phyloP scores from a whole-genome alignment of 2,113 vertebrate species.

The Suricata suricatta region DNA sequence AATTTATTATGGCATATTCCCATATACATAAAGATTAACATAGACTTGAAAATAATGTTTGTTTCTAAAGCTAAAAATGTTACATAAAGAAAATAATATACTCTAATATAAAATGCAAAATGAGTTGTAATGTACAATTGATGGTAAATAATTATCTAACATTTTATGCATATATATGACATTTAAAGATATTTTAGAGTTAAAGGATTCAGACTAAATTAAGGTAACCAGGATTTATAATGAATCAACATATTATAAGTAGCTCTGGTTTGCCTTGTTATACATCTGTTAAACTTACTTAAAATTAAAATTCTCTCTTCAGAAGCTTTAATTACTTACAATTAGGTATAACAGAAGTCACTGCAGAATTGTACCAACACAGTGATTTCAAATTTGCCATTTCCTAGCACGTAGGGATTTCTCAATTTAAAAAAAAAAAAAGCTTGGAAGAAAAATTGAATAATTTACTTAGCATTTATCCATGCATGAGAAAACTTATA shows the following conservation, averaged over 20 bases:
- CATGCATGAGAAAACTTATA: slow-evolving; percentile 8
- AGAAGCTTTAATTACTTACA: neutral
- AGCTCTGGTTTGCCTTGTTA: neutral
- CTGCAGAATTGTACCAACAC: neutral
- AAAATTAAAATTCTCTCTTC: slow-evolving; percentile 19
- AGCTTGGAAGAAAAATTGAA: neutral
- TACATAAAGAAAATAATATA: neutral
- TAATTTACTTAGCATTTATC: neutral
- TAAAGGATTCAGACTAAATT: slow-evolving; percentile 19
- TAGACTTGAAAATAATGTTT: slow-evolving; percentile 51
- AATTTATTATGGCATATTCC: slow-evolving; percentile 39
- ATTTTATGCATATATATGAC: neutral
- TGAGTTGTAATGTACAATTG: neutral
- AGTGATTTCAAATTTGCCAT: neutral
- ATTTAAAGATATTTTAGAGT: slow-evolving; percentile 9
- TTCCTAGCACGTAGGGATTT: neutral
- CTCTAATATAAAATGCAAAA: neutral
- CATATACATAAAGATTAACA: neutral
- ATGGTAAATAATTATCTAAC: neutral
- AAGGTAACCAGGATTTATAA: neutral
- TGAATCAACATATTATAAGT: neutral
- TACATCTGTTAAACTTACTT: neutral
- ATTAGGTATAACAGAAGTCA: neutral
- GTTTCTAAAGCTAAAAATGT: neutral
- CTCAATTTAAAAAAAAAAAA: neutral